Base-by-base conservation (phyloP, 2,797 vertebrate genomes). In the Lagocephalus sceleratus region DNA sequence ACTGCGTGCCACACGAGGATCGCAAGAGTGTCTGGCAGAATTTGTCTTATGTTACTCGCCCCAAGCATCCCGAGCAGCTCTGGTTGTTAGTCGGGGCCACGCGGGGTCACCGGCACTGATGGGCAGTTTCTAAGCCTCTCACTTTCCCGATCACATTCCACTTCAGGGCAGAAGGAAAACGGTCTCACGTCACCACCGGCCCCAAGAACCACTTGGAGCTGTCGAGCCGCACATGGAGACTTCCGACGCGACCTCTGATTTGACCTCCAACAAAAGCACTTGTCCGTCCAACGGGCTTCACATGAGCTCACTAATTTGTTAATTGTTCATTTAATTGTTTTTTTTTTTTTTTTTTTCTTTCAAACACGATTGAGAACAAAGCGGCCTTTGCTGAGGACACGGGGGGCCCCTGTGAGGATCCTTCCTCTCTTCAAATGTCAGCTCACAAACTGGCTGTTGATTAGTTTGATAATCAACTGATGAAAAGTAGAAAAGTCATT, bases 11-110 rank as follows among this genome's bases (percentile, higher is more conserved):
- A 88, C 70, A 73, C 80, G 71, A 74, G 76, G 76, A 78, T 77
- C 48, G 73, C 70, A 68, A 85, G 57, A 68, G 79, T 74, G 77
- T 84, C 85, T 79, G 49, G 49, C 77, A 84, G 81, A 83, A 88
- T 89, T 73, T 73, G 77, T 88, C 83, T 92, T 79, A 84, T 87
- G 80, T 90, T 90, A 89, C 90, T 81, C 4, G 68, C 88, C 78
- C 62, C 69, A 67, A 73, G 88, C 87, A 87, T 83, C 79, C 66
- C 52, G 66, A 58, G 81, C 81, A 86, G 81, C 73, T 71, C 77
- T 68, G 79, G 71, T 73, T 81, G 84, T 79, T 81, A 74, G 78
- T 57, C 1, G 46, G 63, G 89, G 85, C 85, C 85, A 78, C 66
- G 44, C 56, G 52, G 79, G 87, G 88, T 89, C 89, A 88, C 63